Evolutionary conservation across 2,888 invertebrate species (phyloP).

Genomic region (Leucophenga maculata): DNA sequence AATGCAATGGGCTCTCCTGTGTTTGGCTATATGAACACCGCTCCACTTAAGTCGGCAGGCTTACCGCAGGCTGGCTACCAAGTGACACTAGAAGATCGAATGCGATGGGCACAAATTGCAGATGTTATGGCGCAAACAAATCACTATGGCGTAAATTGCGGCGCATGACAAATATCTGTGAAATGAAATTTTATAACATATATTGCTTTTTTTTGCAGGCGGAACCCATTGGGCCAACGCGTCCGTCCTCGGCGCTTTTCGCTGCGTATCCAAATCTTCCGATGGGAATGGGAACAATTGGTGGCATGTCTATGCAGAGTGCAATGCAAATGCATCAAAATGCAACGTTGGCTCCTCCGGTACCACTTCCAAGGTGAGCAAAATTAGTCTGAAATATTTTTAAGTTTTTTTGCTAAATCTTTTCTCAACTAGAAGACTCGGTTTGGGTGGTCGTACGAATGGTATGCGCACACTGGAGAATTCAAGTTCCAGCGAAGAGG

Average conservation of each 20-base stretch:
- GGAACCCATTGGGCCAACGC: slow-evolving; percentile 81
- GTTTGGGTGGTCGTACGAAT: slow-evolving; percentile 72
- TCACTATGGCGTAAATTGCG: slow-evolving; percentile 84
- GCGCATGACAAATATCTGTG: too few relatives aligned
- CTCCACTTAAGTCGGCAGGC: slow-evolving; percentile 78
- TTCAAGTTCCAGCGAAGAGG: slow-evolving; percentile 77
- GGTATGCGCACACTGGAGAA: slow-evolving; percentile 74
- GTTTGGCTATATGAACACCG: slow-evolving; percentile 88
- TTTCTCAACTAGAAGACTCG: slow-evolving; percentile 61
- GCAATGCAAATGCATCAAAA: slow-evolving; percentile 70
- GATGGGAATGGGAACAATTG: slow-evolving; percentile 68
- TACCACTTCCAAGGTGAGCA: slow-evolving; percentile 80
- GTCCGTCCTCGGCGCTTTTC: slow-evolving; percentile 88
- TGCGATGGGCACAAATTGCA: slow-evolving; percentile 91
- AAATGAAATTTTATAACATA: background rate
- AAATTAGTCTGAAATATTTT: slow-evolving; percentile 18
- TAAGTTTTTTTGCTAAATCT: background rate
- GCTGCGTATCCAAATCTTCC: slow-evolving; percentile 83
- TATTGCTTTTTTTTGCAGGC: slow-evolving; percentile 73
- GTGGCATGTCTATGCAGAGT: slow-evolving; percentile 73
- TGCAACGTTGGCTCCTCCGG: slow-evolving; percentile 77
- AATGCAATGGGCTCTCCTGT: slow-evolving; percentile 85
- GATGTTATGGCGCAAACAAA: slow-evolving; percentile 90
- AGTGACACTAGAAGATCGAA: slow-evolving; percentile 84
- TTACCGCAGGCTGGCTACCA: slow-evolving; percentile 82